Conservation (phyloP, 1,140 invertebrate species). For the Papilio glaucus region DNA sequence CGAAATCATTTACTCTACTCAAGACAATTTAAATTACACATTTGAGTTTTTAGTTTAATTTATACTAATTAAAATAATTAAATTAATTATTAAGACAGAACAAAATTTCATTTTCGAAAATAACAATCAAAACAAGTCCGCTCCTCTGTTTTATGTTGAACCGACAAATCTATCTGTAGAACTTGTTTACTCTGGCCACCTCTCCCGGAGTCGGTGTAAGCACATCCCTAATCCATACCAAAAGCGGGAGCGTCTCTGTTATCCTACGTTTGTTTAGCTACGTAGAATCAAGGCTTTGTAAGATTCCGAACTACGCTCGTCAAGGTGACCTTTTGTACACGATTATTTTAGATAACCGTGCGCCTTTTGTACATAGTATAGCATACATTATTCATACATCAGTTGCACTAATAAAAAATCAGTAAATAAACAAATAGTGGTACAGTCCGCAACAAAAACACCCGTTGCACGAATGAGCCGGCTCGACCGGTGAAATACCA, state of each 20-base stretch:
- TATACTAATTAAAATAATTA: too few species aligned
- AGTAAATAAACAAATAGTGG: too few species aligned
- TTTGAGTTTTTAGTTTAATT: too few species aligned
- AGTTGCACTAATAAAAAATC: too few species aligned
- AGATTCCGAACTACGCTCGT: constrained; percentile 17
- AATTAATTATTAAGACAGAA: too few species aligned
- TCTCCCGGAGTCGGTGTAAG: constrained; percentile 48
- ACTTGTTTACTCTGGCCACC: constrained; percentile 54
- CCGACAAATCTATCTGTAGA: constrained; percentile 16
- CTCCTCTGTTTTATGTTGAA: constrained; percentile 20
- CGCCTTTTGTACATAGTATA: too few species aligned
- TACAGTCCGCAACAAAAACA: too few species aligned
- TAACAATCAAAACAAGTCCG: neutral
- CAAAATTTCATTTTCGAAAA: constrained; percentile 29
- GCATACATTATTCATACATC: too few species aligned
- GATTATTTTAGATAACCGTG: neutral
- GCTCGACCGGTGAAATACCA: too few species aligned
- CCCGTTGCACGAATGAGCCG: too few species aligned
- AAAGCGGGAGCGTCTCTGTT: constrained; percentile 41
- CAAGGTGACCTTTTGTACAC: neutral
- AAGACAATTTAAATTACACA: too few species aligned
- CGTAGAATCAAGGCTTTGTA: constrained; percentile 50
- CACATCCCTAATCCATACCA: constrained; percentile 47
- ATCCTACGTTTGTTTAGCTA: constrained; percentile 52
- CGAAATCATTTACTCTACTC: too few species aligned